A percentile compares a stretch with the other conserved stretches of the same genome.
phyloP scores from a whole-genome alignment of 2,797 vertebrate genomes.

The Alectoris magna region DNA sequence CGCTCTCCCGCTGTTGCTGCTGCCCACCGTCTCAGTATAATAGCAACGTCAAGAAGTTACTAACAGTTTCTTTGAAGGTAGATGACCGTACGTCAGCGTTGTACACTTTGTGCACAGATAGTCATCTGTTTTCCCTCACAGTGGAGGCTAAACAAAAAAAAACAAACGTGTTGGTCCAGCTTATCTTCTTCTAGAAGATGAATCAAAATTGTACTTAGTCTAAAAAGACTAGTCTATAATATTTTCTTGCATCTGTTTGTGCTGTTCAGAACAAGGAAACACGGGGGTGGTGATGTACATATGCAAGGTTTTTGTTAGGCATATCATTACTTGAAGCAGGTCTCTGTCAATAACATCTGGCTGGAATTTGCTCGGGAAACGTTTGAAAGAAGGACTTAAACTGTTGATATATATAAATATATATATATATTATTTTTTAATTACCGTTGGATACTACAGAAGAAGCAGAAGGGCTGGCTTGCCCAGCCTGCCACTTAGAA shows the following conservation, averaged over 20 bases:
- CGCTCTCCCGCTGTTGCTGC: constrained; percentile 81
- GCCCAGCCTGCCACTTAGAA: constrained; percentile 61
- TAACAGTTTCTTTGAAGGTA: constrained; percentile 72
- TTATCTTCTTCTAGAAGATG: constrained; percentile 76
- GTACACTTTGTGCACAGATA: constrained; percentile 65
- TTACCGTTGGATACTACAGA: constrained; percentile 75
- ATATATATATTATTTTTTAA: constrained; percentile 70
- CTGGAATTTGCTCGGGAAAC: constrained; percentile 69
- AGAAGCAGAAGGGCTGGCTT: constrained; percentile 73
- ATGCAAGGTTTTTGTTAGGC: constrained; percentile 72
- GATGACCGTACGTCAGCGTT: constrained; percentile 68
- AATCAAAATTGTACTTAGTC: constrained; percentile 74
- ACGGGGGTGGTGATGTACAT: constrained; percentile 76
- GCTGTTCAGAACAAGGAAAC: constrained; percentile 70
- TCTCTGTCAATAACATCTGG: constrained; percentile 74
- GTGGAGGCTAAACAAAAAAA: constrained; percentile 71
- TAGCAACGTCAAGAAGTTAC: constrained; percentile 77
- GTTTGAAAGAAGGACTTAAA: constrained; percentile 71
- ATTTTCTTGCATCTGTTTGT: constrained; percentile 69
- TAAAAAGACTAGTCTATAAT: constrained; percentile 67
- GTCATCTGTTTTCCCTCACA: constrained; percentile 74
- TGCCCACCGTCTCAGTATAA: constrained; percentile 77
- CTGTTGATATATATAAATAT: constrained; percentile 66
- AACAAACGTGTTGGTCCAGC: constrained; percentile 48
- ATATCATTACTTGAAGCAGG: constrained; percentile 76